Evolutionary conservation across 2,113 vertebrate genomes (phyloP), one percentile per base, ranked within the genome.

Genomic region (Centropristis striata): DNA sequence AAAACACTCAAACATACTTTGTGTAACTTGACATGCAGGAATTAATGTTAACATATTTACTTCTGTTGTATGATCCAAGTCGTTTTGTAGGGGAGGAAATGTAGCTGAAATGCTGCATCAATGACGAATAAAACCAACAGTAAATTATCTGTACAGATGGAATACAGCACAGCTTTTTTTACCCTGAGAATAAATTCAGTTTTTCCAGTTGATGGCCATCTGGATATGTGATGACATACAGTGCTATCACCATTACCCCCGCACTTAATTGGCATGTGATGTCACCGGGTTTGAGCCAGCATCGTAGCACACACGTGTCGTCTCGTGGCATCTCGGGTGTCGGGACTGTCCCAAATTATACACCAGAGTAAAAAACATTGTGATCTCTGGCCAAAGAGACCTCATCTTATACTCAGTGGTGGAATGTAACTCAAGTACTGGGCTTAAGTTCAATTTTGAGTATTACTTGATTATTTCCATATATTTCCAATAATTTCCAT

Each of bases 101-200:
- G 0, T 13, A n/a, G 8, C n/a, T 53, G 55, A 41, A 47, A 32
- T 55, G 32, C 25, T 54, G 47, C 51, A 25, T 73, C 15, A 2
- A 53, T 27, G 47, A 67, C 23, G 0, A 44, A 44, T 4, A 0
- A 4, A 44, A 18, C 49, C 7, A 60, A 25, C 28, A 25, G 21
- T 21, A 13, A n/a, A 74, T 44, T 15, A 44, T 28, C 44, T 13
- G 63, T 73, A 23, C 25, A 65, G 51, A 75, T 23, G 16, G 55
- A 79, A n/a, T 8, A 18, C 15, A 51, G 49, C 28, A 44, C 66
- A 63, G 67, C 41, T 36, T 25, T 46, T 1, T 42, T 25, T 2
- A n/a, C n/a, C n/a, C 1, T 1, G 50, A 59, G 44, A 16, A 50
- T 25, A 46, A 72, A 72, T 54, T 10, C 25, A 47, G 4, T 51